Percentiles rank a stretch among this genome's conserved stretches.
Evolutionary conservation across 2,797 vertebrate species (phyloP).

Genomic region (Alouatta caraya): DNA sequence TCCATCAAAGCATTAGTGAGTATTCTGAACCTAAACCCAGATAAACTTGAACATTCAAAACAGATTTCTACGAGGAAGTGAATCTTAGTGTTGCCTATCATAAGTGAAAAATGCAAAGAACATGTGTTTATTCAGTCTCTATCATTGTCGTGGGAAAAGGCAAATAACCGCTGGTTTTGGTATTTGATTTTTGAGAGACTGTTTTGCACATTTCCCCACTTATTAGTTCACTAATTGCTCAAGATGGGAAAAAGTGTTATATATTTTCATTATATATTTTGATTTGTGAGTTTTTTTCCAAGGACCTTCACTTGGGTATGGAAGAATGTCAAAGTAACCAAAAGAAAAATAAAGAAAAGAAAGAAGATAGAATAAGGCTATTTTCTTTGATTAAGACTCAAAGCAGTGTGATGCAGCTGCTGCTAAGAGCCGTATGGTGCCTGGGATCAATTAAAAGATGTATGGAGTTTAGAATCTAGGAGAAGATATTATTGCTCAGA

Average conservation of each 20-base stretch:
- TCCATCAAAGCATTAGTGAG: slow-evolving; percentile 58
- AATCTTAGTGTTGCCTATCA: slow-evolving; percentile 23
- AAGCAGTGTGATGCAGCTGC: background rate
- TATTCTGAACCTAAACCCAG: slow-evolving; percentile 2
- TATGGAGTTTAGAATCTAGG: background rate
- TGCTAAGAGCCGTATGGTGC: background rate
- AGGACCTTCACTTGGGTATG: background rate
- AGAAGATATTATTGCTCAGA: background rate
- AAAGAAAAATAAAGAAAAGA: background rate
- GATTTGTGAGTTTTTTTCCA: no score
- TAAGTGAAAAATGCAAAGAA: slow-evolving; percentile 2
- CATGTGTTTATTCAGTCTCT: background rate
- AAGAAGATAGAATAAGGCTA: background rate
- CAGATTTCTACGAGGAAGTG: slow-evolving; percentile 14
- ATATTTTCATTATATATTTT: no score
- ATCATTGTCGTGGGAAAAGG: background rate
- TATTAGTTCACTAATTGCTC: background rate
- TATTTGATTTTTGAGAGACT: background rate
- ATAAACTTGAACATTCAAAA: slow-evolving; percentile 49
- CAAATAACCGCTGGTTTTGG: background rate
- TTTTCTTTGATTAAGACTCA: background rate
- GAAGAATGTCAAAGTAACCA: background rate
- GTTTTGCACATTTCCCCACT: background rate
- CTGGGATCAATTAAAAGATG: background rate
- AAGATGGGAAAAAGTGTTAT: background rate